Conservation (phyloP, 2,113 vertebrate species). For the Centropristis striata region DNA sequence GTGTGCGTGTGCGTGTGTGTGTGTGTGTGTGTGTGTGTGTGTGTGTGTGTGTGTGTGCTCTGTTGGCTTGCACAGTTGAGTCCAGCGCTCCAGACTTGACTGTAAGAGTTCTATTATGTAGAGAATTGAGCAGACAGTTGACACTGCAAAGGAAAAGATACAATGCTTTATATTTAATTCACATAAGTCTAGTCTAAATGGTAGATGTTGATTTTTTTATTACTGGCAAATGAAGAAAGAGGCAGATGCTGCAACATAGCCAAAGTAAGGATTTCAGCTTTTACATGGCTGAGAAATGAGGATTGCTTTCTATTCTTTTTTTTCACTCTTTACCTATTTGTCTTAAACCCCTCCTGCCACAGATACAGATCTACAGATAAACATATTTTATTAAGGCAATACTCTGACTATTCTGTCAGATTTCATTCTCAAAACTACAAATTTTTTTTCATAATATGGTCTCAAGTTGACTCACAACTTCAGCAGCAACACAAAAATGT, state of each 20-base stretch:
- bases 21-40: slow-evolving; percentile 15
- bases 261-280: slow-evolving; percentile 13
- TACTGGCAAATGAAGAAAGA: slow-evolving; percentile 21
- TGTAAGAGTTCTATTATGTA: slow-evolving; percentile 24
- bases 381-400: neutral
- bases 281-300: slow-evolving; percentile 14
- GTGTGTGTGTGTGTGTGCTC: neutral
- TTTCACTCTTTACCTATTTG: neutral
- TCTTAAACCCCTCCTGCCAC: neutral
- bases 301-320: neutral
- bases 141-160: slow-evolving; percentile 39
- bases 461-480: neutral
- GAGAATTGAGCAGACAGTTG: slow-evolving; percentile 40
- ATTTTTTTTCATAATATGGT: neutral
- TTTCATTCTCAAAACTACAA: neutral
- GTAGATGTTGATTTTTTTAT: slow-evolving; percentile 61
- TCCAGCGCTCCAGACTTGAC: slow-evolving; percentile 9
- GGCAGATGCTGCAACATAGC: slow-evolving; percentile 9
- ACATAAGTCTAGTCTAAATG: slow-evolving; percentile 25
- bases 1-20: slow-evolving; percentile 8
- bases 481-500: neutral
- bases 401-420: neutral
- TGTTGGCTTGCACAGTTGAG: neutral
- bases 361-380: neutral
- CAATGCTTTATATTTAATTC: slow-evolving; percentile 49